Base-by-base conservation (phyloP, 2,113 vertebrate species). In the Apteryx owenii region DNA sequence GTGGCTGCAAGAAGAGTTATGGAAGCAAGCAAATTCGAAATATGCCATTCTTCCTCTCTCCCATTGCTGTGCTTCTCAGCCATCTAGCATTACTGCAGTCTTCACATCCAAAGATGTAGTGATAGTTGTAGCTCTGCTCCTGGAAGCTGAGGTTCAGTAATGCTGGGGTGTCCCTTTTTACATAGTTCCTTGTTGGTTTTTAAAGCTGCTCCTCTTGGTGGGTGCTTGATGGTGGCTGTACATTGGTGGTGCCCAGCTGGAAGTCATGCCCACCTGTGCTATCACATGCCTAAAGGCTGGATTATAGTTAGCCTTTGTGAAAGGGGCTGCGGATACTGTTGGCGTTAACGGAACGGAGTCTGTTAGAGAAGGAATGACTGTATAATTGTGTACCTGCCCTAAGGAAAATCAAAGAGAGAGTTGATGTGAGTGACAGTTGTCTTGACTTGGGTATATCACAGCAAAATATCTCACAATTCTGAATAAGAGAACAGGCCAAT, bases 401-500 rank as follows among this genome's bases (percentile, higher is more conserved):
- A 53, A 78, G 83, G 72, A 50, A 92, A 92, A 81, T 70, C 10
- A 3, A 48, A 75, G 42, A 48, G 48, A 38, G 23, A 75, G 86
- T 44, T 40, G 22, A 77, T 81, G 60, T n/a, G 36, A 93, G 31
- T 60, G 83, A 46, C 73, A 31, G 40, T 56, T 93, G 50, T 90
- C 85, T 83, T 62, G 40, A 71, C 88, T 65, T 40, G 86, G 80
- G 50, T 66, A 36, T 40, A 92, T 33, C 64, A 66, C 86, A 58
- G 80, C 60, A 81, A 86, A 82, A 77, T 40, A 58, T 78, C 40
- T 90, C 38, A 26, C 58, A 62, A 38, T 56, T 94, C 54, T 70
- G 77, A 90, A 46, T 92, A 90, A 86, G 53, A 56, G 82, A 94
- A 76, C 15, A 88, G 68, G 33, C 82, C 50, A 86, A 48, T 86